These are phyloP conservation scores for Nezara viridula DNA, from an alignment of 2,888 invertebrate species.

Conservation along the genomic window DNA sequence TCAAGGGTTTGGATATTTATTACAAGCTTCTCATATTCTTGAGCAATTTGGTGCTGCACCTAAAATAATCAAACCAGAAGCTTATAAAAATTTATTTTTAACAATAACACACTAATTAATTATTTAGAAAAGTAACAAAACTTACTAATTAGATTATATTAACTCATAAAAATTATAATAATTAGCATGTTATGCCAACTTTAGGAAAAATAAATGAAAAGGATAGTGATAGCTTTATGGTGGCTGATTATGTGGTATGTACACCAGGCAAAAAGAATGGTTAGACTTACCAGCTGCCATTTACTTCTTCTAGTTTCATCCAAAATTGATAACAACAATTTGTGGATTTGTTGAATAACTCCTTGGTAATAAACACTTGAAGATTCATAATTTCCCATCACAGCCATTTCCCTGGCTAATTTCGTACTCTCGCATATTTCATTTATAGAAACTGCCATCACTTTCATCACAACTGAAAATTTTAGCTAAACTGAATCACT, in stretches of 20 bases:
- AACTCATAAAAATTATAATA: background rate
- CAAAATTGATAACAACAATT: slow-evolving; percentile 82
- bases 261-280: background rate
- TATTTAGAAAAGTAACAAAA: background rate
- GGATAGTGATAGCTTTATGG: slow-evolving; percentile 29
- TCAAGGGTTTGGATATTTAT: slow-evolving; percentile 82
- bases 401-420: slow-evolving; percentile 93
- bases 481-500: slow-evolving; percentile 57
- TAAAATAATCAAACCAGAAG: slow-evolving; percentile 68
- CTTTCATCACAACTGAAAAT: slow-evolving; percentile 67
- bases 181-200: background rate
- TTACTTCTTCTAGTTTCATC: slow-evolving; percentile 87
- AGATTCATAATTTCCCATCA: slow-evolving; percentile 95
- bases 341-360: slow-evolving; percentile 90
- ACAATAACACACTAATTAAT: background rate
- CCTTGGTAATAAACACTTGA: slow-evolving; percentile 95
- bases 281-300: slow-evolving; percentile 76
- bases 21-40: slow-evolving; percentile 93
- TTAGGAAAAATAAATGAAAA: background rate
- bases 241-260: slow-evolving; percentile 4
- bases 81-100: background rate
- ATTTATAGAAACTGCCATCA: slow-evolving; percentile 90
- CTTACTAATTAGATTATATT: background rate
- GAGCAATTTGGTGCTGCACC: slow-evolving; percentile 90
- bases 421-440: slow-evolving; percentile 96